Base-by-base conservation (phyloP, 1,140 invertebrate species). In the Sycophila sp. region DNA sequence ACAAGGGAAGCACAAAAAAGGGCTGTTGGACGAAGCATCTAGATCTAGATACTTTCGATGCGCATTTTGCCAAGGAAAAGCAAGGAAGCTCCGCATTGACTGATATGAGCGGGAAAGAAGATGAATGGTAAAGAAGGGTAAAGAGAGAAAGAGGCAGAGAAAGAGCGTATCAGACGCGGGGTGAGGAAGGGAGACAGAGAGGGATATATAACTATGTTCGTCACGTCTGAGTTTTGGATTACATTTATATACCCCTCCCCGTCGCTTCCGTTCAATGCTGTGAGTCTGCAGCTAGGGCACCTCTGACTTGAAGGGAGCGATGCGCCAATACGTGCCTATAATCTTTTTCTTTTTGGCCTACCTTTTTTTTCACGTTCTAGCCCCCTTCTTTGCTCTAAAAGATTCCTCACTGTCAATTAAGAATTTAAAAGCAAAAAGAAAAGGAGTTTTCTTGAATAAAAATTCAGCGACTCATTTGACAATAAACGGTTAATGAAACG, bases 251-350 rank as follows among this genome's bases (percentile, higher is more conserved):
- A 75, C 74, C 69, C 53, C 45, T 36, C 32, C 64, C 74, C 53
- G 68, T 17, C 59, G 32, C 34, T 22, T 22, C 28, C 63, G 49
- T 10, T 63, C 60, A 19, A 38, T 55, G 22, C 58, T 32, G 42
- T 34, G 59, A 62, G 59, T 28, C n/a, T 30, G 45, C 60, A 51
- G 45, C 15, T 34, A 42, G 38, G n/a, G 49, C 30, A 19, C 47
- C 24, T 62, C 49, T 32, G 78, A 77, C 59, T 76, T 75, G 74
- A 75, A 71, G 78, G 78, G 81, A 71, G 73, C 79, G 77, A 81
- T 82, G 81, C 81, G 80, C 80, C 81, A 82, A 82, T 82, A 82
- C 81, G 81, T 82, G 81, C 79, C 80, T 81, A 82, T 82, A 82
- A 81, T 81, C 78, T 81, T 80, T 73, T 67, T 65, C 49, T 71